These are phyloP conservation scores for Sturnira hondurensis DNA, from an alignment of 2,113 vertebrate genomes.

Conservation along the genomic window DNA sequence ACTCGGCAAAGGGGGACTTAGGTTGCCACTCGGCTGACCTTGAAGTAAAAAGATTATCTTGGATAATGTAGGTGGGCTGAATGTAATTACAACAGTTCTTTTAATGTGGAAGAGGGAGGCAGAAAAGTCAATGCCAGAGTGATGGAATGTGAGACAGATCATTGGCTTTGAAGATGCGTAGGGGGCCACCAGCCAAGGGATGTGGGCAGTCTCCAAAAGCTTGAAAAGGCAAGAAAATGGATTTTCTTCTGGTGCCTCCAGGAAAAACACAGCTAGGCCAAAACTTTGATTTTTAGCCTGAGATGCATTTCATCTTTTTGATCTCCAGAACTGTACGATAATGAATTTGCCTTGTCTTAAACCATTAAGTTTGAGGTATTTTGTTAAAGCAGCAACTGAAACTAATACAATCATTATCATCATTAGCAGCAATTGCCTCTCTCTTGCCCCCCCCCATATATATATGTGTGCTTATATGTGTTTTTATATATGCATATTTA, in stretches of 20 bases:
- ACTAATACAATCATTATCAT: not conserved
- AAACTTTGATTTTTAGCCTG: not conserved
- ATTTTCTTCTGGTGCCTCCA: not conserved
- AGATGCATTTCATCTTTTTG: not conserved
- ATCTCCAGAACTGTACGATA: not conserved
- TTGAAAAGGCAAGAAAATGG: not conserved
- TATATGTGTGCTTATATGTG: not conserved
- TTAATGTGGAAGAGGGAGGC: not conserved
- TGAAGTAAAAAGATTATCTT: not conserved
- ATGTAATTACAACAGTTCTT: not conserved
- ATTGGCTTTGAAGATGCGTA: not conserved
- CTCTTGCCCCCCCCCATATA: not conserved
- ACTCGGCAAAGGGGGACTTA: not conserved
- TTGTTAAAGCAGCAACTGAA: not conserved
- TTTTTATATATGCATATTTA: not conserved
- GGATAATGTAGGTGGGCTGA: not conserved
- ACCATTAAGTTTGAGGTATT: not conserved
- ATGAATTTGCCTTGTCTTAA: not conserved
- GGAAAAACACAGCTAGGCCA: not conserved
- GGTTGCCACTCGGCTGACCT: not conserved
- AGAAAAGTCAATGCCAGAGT: not conserved
- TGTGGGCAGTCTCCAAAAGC: not conserved
- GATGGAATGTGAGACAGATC: not conserved
- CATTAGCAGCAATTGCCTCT: not conserved
- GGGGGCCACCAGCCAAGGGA: not conserved